phyloP scores from a whole-genome alignment of 2,888 invertebrate genomes.

The Noctuana brunneofusca region DNA sequence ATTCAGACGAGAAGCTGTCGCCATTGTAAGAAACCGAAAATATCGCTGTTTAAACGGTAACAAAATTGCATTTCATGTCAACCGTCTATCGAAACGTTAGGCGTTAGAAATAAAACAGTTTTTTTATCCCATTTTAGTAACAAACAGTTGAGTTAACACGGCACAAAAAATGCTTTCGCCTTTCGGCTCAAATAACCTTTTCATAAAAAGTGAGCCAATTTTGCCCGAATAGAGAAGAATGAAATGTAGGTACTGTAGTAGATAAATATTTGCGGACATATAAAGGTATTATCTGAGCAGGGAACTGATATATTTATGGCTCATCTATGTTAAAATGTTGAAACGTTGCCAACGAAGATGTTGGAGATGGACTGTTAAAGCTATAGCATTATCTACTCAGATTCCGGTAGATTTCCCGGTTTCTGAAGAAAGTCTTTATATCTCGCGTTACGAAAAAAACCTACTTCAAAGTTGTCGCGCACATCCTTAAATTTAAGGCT shows the following conservation, averaged over 20 bases:
- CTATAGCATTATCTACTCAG: constrained; percentile 2
- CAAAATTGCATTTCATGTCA: not conserved
- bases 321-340: constrained; percentile 32
- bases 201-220: constrained; percentile 27
- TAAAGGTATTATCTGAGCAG: constrained; percentile 25
- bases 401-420: not conserved
- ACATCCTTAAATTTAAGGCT: too few relatives aligned
- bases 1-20: too few relatives aligned
- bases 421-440: too few relatives aligned
- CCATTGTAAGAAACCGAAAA: too few relatives aligned
- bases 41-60: too few relatives aligned
- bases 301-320: constrained; percentile 28
- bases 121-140: constrained; percentile 22
- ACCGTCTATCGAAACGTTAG: not conserved
- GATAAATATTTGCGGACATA: constrained; percentile 30
- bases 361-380: not conserved
- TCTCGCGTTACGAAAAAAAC: too few relatives aligned
- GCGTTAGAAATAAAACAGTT: constrained; percentile 3
- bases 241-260: constrained; percentile 27
- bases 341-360: constrained; percentile 20
- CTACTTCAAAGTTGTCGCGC: too few relatives aligned
- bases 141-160: constrained; percentile 18
- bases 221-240: constrained; percentile 17
- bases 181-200: constrained; percentile 29
- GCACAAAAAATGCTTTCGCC: constrained; percentile 23